Conservation (phyloP, 2,888 invertebrate genomes). For the Cephus pulcher region DNA sequence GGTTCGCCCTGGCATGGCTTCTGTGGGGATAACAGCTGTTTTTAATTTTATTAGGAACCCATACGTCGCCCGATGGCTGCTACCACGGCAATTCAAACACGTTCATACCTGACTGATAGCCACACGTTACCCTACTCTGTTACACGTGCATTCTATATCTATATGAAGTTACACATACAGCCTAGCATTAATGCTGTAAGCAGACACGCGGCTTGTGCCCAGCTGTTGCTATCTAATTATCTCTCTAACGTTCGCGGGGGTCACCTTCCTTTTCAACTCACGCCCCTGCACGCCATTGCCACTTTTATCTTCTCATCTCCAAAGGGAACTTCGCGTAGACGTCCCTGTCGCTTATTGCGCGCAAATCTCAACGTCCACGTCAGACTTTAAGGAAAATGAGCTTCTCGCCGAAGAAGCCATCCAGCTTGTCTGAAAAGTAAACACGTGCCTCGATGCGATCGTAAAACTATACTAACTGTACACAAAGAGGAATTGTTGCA, state of each 20-base stretch:
- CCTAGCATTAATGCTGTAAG: slow-evolving; percentile 33
- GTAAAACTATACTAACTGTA: background rate
- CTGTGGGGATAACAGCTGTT: slow-evolving; percentile 48
- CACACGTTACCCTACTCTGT: background rate
- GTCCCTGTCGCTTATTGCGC: background rate
- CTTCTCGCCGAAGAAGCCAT: background rate
- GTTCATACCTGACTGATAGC: slow-evolving; percentile 22
- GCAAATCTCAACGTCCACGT: background rate
- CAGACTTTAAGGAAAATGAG: background rate
- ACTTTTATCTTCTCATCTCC: background rate
- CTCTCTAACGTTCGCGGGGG: slow-evolving; percentile 31
- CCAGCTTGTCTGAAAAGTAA: background rate
- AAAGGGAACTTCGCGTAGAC: background rate
- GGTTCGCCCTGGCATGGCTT: slow-evolving; percentile 39
- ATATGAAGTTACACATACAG: slow-evolving; percentile 13
- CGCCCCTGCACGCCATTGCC: background rate
- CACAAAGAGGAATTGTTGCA: background rate
- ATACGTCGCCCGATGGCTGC: slow-evolving; percentile 26
- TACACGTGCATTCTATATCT: background rate
- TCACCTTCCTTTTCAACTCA: slow-evolving; percentile 5
- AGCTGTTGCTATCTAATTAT: slow-evolving; percentile 48
- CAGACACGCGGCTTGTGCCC: slow-evolving; percentile 32
- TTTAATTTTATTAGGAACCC: slow-evolving; percentile 33
- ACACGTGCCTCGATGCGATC: background rate
- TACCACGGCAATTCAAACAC: slow-evolving; percentile 29